Percentiles rank a stretch among this genome's conserved stretches.
phyloP scores from a whole-genome alignment of 2,888 invertebrate species.

The Brenthis hecate region DNA sequence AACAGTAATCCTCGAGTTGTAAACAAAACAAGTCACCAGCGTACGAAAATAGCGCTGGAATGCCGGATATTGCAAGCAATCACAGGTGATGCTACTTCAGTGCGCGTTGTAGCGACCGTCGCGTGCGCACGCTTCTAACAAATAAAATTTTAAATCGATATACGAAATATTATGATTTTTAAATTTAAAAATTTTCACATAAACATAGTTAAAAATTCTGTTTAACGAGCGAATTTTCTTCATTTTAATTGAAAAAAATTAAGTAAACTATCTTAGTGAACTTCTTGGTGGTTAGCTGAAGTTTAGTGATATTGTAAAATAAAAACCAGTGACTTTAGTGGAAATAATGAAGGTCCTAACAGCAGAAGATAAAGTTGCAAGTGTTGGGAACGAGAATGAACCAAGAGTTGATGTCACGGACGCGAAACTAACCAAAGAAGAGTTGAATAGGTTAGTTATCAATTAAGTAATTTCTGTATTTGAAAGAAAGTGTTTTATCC shows the following conservation, averaged over 20 bases:
- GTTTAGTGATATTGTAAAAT: slow-evolving; percentile 25
- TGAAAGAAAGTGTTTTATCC: background rate
- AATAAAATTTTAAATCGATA: slow-evolving; percentile 43
- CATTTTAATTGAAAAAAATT: background rate
- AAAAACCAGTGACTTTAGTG: slow-evolving; percentile 1
- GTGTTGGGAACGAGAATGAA: slow-evolving; percentile 66
- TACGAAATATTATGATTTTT: slow-evolving; percentile 18
- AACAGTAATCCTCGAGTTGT: slow-evolving; percentile 47
- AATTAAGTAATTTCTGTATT: background rate
- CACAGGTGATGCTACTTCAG: slow-evolving; percentile 43
- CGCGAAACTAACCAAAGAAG: slow-evolving; percentile 65
- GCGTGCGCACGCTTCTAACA: slow-evolving; percentile 41
- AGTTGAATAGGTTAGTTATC: slow-evolving; percentile 66
- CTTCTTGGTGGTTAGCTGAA: slow-evolving; percentile 23
- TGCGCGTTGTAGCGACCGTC: slow-evolving; percentile 48
- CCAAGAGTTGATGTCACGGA: slow-evolving; percentile 61
- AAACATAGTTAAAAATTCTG: slow-evolving; percentile 9
- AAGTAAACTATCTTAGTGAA: background rate
- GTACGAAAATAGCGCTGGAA: slow-evolving; percentile 73
- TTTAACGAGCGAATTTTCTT: background rate
- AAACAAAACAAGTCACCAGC: slow-evolving; percentile 73
- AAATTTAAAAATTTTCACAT: background rate
- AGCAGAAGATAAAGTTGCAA: slow-evolving; percentile 65
- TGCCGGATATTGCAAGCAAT: slow-evolving; percentile 73
- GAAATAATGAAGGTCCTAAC: slow-evolving; percentile 72